Percentiles rank a stretch among this genome's conserved stretches.
These are phyloP conservation scores for Drosophila malerkotliana DNA, from an alignment of 1,140 invertebrate species.

Conservation along the genomic window DNA sequence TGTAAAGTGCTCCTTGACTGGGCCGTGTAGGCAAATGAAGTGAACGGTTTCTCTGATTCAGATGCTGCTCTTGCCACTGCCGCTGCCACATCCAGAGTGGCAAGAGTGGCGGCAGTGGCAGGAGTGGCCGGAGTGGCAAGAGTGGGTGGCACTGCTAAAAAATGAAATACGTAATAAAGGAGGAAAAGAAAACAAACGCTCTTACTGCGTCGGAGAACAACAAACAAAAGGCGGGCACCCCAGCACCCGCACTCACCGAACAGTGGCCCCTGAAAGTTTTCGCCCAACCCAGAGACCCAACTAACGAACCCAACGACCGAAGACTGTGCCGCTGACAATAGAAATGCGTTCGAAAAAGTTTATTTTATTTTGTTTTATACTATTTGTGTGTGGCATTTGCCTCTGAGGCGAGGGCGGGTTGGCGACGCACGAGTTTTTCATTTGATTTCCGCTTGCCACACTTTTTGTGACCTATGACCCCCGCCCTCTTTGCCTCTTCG, in stretches of 20 bases:
- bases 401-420: neutral
- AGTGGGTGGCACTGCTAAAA: conserved; percentile 35
- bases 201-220: conserved; percentile 24
- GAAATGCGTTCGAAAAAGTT: conserved; percentile 76
- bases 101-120: neutral
- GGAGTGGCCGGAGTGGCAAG: too few relatives aligned
- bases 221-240: conserved; percentile 68
- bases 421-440: conserved; percentile 64
- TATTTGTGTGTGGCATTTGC: conserved; percentile 42
- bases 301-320: conserved; percentile 5
- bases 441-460: conserved; percentile 77
- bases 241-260: conserved; percentile 27
- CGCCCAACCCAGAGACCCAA: conserved; percentile 18
- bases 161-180: conserved; percentile 59
- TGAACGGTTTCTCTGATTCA: conserved; percentile 52
- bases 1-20: conserved; percentile 68
- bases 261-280: conserved; percentile 68
- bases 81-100: conserved; percentile 14
- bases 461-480: conserved; percentile 47
- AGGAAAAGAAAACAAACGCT: conserved; percentile 52
- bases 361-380: conserved; percentile 45
- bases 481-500: neutral
- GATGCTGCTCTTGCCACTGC: conserved; percentile 25
- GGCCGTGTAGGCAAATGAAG: conserved; percentile 78
- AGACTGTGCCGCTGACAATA: conserved; percentile 67